Percentiles rank a stretch among this genome's conserved stretches.
Conservation (phyloP, 2,797 vertebrate species). For the Luscinia luscinia region DNA sequence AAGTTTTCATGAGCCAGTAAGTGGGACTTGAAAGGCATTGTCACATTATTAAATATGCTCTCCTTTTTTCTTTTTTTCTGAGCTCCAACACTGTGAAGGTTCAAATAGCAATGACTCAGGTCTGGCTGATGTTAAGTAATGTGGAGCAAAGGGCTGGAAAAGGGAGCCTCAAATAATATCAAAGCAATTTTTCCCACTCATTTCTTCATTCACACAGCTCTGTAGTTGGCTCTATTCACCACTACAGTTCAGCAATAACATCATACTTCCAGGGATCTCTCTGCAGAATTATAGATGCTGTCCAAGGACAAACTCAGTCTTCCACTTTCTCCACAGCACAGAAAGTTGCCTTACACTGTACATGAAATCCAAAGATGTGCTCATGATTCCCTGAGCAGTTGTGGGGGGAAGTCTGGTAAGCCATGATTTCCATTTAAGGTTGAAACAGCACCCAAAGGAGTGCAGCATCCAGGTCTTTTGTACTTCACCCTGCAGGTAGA, state of each 20-base stretch:
- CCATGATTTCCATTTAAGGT: background rate
- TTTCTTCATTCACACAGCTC: background rate
- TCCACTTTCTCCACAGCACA: background rate
- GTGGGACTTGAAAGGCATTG: background rate
- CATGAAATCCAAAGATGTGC: background rate
- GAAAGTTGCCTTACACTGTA: background rate
- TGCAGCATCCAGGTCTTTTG: background rate
- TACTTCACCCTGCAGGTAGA: background rate
- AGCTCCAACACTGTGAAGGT: background rate
- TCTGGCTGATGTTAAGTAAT: background rate
- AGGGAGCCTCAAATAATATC: background rate
- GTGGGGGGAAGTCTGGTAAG: fast-evolving
- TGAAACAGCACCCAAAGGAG: background rate
- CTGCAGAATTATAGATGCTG: background rate
- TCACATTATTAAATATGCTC: background rate
- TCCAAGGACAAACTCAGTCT: background rate
- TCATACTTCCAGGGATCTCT: background rate
- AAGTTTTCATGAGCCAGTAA: conserved; percentile 29
- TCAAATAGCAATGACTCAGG: background rate
- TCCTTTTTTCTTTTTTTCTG: background rate
- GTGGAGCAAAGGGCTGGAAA: background rate
- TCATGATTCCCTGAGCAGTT: background rate
- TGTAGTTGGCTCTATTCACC: background rate
- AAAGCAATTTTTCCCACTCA: background rate
- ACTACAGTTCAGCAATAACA: background rate